Percentiles rank a stretch among this genome's conserved stretches.
Evolutionary conservation across 2,797 vertebrate species (phyloP).

Genomic region (Rhinoraja longicauda): DNA sequence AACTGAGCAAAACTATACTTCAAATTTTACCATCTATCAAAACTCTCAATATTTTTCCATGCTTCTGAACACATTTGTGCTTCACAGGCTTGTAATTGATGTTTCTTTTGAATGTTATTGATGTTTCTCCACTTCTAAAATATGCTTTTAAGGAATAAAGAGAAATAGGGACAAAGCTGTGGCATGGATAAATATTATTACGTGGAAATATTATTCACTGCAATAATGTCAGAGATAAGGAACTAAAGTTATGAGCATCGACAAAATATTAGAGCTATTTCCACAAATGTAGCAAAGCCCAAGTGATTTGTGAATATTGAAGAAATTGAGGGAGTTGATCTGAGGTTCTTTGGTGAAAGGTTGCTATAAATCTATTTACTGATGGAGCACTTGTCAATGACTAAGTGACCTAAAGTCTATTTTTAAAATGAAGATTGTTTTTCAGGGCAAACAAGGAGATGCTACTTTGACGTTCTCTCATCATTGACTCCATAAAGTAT

Average conservation of each 20-base stretch:
- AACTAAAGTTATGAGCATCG: background rate
- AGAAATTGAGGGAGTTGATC: too few species aligned
- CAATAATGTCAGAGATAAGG: background rate
- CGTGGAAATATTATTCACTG: background rate
- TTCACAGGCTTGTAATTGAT: background rate
- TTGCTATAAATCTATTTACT: too few species aligned
- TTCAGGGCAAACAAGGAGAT: background rate
- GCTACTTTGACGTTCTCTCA: background rate
- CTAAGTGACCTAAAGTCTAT: too few species aligned
- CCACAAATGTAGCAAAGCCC: background rate
- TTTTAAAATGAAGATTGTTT: background rate
- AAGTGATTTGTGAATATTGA: background rate
- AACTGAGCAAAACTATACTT: background rate
- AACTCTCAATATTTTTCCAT: background rate
- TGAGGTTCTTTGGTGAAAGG: too few species aligned
- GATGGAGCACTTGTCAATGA: too few species aligned
- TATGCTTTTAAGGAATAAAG: background rate
- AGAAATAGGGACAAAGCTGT: background rate
- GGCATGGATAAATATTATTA: background rate
- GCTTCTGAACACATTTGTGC: background rate
- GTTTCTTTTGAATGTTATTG: background rate
- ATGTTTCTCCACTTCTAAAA: background rate
- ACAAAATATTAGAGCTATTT: background rate
- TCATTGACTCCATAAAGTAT: too few species aligned
- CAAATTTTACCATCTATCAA: background rate